These are phyloP conservation scores for Drosophila mauritiana DNA, from an alignment of 1,140 invertebrate species.

Conservation along the genomic window DNA sequence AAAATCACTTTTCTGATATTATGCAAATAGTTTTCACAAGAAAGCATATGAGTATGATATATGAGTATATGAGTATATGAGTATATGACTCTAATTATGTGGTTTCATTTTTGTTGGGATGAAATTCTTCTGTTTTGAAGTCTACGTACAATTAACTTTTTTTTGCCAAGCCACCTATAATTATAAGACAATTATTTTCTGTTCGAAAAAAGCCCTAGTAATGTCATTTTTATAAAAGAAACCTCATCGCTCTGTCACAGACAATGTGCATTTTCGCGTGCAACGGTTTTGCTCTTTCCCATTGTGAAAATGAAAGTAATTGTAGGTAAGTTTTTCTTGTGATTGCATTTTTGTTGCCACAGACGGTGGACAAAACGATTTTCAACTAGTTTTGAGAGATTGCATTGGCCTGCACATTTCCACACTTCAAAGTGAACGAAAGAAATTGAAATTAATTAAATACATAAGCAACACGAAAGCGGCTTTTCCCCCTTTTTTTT, in stretches of 20 bases:
- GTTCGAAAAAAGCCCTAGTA: conserved; percentile 34
- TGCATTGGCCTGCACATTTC: conserved; percentile 56
- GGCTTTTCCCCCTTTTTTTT: conserved; percentile 17
- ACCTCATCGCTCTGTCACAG: conserved; percentile 18
- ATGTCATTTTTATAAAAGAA: conserved; percentile 36
- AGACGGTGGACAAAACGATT: conserved; percentile 63
- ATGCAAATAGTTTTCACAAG: neutral
- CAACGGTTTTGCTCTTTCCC: conserved; percentile 18
- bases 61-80: no score
- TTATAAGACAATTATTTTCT: conserved; percentile 45
- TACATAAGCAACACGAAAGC: conserved; percentile 68
- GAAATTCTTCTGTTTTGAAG: conserved; percentile 12
- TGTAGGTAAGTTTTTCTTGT: conserved; percentile 43
- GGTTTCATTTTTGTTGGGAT: conserved; percentile 11
- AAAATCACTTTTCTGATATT: neutral
- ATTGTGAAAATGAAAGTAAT: conserved; percentile 79
- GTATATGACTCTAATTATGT: conserved; percentile 5
- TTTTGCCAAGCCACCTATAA: conserved; percentile 19
- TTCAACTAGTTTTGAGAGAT: conserved; percentile 66
- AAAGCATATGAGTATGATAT: no score
- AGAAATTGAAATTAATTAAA: conserved; percentile 73
- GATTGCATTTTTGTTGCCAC: conserved; percentile 49
- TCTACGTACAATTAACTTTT: conserved; percentile 13
- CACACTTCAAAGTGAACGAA: conserved; percentile 50
- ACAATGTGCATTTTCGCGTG: conserved; percentile 45